A percentile compares a stretch with the other conserved stretches of the same genome.
Conservation (phyloP, 2,797 vertebrate genomes). For the Myotis planiceps region DNA sequence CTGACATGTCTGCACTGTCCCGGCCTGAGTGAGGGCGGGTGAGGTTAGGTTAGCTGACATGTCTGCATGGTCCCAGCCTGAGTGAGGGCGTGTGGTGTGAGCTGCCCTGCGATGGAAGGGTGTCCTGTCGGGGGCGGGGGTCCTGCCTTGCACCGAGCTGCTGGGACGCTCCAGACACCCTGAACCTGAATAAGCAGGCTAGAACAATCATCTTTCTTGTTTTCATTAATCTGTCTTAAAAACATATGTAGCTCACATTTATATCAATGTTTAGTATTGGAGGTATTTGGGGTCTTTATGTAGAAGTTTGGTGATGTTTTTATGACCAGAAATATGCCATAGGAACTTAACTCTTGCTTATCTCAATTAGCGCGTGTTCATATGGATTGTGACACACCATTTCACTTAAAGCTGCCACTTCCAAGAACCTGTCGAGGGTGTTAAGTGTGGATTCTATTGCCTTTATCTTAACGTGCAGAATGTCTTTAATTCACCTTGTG, state of each 20-base stretch:
- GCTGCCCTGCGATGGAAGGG: not conserved
- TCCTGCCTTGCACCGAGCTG: not conserved
- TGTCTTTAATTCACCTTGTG: not conserved
- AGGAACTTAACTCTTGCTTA: not conserved
- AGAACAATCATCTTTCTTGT: not conserved
- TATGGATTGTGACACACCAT: not conserved
- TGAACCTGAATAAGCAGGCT: not conserved
- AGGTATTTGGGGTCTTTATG: not conserved
- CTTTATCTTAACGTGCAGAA: not conserved
- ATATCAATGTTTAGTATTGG: not conserved
- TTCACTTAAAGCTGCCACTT: not conserved
- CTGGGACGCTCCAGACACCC: not conserved
- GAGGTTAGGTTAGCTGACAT: not conserved
- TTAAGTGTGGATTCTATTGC: not conserved
- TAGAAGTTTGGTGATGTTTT: not conserved
- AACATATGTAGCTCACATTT: not conserved
- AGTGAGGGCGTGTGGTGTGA: not conserved
- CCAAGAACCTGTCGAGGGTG: not conserved
- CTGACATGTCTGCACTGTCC: no score
- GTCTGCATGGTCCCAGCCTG: no score
- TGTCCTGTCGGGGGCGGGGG: not conserved
- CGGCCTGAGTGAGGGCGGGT: no score
- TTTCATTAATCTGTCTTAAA: not conserved
- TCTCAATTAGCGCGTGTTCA: not conserved
- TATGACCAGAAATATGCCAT: not conserved